Evolutionary conservation across 2,888 invertebrate species (phyloP), one percentile per base, ranked within the genome.

Genomic region (Acleris sparsana): DNA sequence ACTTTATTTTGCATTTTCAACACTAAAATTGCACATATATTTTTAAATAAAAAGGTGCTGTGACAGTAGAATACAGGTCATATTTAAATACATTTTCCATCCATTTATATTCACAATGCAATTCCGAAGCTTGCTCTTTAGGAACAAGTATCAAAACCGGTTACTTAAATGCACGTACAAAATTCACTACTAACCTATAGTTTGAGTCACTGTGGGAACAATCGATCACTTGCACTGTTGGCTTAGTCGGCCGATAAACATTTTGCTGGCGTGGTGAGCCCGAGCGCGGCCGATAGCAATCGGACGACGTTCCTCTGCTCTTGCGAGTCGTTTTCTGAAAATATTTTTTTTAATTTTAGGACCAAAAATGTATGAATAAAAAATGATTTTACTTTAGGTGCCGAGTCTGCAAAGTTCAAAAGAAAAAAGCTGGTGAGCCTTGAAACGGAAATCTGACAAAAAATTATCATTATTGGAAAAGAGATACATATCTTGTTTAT

Each of bases 281-380:
- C 96, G 46, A 97, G 89, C 0, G 96, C 97, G 75, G 96, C 95
- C 56, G 97, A 97, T 63, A 98, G 89, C 71, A 98, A 89, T 69
- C 96, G 95, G 16, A 97, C 95, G 9, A 97, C 96, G 75, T 96
- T 96, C 83, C 95, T 96, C 72, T 95, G 95, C 75, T 96, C 96
- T 4, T 95, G 93, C 43, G 93, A 93, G 73, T 96, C 96, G 69
- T 95, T 95, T 86, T 95, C 95, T 95, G 88, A n/a, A n/a, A n/a
- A n/a, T n/a, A n/a, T n/a, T n/a, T n/a, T n/a, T n/a, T n/a, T n/a
- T n/a, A n/a, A n/a, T n/a, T n/a, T n/a, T n/a, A n/a, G n/a, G n/a
- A n/a, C n/a, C n/a, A n/a, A n/a, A n/a, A n/a, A n/a, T n/a, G n/a
- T n/a, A n/a, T n/a, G 29, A 29, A 9, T 29, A 9, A 29, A 9